Conservation (phyloP, 2,797 vertebrate genomes). For the Hypotaenidia philippensis region DNA sequence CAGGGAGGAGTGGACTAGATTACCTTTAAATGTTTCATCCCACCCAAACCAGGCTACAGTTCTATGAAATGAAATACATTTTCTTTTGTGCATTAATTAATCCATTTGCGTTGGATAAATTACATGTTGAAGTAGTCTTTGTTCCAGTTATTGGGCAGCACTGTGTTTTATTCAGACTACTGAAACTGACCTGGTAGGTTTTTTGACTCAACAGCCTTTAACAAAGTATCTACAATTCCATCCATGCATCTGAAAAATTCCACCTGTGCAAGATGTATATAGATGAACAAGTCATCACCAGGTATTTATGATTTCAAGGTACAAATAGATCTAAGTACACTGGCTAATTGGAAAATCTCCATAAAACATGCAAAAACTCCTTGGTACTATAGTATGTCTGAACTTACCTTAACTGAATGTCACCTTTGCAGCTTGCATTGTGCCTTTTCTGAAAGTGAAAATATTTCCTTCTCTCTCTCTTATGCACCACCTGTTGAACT, state of each 20-base stretch:
- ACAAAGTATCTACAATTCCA: not conserved
- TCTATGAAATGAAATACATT: not conserved
- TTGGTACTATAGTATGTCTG: not conserved
- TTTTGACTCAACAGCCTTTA: not conserved
- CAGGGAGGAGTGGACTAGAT: no score
- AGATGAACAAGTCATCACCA: not conserved
- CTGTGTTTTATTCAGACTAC: conserved; percentile 37
- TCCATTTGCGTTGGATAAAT: conserved; percentile 37
- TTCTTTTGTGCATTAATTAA: conserved; percentile 12
- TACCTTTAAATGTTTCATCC: no score
- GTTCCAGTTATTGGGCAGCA: not conserved
- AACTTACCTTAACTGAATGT: not conserved
- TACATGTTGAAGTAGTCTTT: conserved; percentile 14
- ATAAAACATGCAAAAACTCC: not conserved
- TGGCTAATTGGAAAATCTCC: not conserved
- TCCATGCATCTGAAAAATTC: not conserved
- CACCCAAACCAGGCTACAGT: no score
- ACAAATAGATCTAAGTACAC: not conserved
- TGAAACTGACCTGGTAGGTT: not conserved
- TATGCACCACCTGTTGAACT: not conserved
- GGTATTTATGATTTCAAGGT: not conserved
- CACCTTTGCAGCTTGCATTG: not conserved
- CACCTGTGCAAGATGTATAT: not conserved
- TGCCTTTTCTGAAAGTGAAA: not conserved
- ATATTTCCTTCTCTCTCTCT: not conserved